Evolutionary conservation across 1,140 invertebrate genomes (phyloP).

Genomic region (Leptinotarsa defecta): DNA sequence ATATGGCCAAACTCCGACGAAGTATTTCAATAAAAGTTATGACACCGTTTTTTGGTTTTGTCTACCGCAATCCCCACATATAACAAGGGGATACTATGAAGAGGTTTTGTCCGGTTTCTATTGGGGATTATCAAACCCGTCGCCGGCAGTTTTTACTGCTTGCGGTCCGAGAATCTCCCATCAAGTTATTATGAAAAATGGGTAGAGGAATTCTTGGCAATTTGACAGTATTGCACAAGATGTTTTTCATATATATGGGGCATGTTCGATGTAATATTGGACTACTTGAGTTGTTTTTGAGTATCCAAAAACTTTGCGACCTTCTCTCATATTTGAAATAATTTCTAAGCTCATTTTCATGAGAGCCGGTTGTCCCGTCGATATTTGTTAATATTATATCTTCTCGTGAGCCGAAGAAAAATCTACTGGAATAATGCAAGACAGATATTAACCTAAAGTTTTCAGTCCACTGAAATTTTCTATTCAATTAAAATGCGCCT

Average conservation of each 20-base stretch:
- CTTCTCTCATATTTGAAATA: too few relatives aligned
- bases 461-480: too few relatives aligned
- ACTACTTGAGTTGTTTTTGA: background rate
- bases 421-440: too few relatives aligned
- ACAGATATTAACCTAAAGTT: too few relatives aligned
- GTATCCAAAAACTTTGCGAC: too few relatives aligned
- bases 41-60: background rate
- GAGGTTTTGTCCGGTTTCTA: constrained; percentile 2
- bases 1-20: background rate
- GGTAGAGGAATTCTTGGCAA: background rate
- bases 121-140: constrained; percentile 4
- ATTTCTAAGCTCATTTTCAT: too few relatives aligned
- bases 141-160: background rate
- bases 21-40: constrained; percentile 7
- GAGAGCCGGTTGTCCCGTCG: too few relatives aligned
- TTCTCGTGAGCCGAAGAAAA: too few relatives aligned
- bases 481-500: too few relatives aligned
- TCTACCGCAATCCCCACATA: background rate
- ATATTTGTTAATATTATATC: too few relatives aligned
- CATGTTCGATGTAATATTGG: background rate
- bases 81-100: background rate
- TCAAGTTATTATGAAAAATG: background rate
- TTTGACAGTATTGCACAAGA: background rate
- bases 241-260: background rate
- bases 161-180: too few relatives aligned